phyloP scores from a whole-genome alignment of 2,888 invertebrate species.

The Lithophane ornitopus region DNA sequence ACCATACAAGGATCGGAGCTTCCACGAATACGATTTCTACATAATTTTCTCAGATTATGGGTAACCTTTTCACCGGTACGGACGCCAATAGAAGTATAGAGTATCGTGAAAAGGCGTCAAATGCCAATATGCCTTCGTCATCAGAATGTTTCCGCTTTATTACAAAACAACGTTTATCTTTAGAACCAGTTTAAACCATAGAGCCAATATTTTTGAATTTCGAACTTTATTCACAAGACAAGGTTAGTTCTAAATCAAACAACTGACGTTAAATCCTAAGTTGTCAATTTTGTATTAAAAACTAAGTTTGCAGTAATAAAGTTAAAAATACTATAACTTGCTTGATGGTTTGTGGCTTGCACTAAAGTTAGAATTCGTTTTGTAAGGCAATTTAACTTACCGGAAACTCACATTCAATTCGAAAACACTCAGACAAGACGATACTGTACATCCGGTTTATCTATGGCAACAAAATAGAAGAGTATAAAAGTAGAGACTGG shows the following conservation, averaged over 20 bases:
- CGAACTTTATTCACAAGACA: not conserved
- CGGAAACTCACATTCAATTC: conserved; percentile 38
- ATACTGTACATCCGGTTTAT: conserved; percentile 43
- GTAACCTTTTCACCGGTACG: conserved; percentile 17
- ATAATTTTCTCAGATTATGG: conserved; percentile 6
- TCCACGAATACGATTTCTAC: conserved; percentile 21
- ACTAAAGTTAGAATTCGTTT: not conserved
- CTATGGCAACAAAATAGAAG: conserved; percentile 21
- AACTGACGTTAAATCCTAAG: not conserved
- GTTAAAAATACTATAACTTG: not conserved
- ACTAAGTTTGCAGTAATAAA: not conserved
- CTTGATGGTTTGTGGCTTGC: not conserved
- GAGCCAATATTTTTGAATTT: not conserved
- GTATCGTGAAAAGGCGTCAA: not conserved
- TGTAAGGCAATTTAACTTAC: conserved; percentile 14
- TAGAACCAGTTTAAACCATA: too few relatives aligned
- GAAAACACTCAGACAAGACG: conserved; percentile 14
- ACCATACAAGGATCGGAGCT: not conserved
- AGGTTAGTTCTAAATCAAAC: not conserved
- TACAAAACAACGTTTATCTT: not conserved
- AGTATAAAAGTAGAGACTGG: conserved; percentile 4
- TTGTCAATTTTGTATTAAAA: not conserved
- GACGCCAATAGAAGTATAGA: not conserved
- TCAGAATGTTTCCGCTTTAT: not conserved
- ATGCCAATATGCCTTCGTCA: not conserved